Evolutionary conservation across 2,797 vertebrate genomes (phyloP), one percentile per base, ranked within the genome.

Genomic region (Hephaestus fuliginosus): DNA sequence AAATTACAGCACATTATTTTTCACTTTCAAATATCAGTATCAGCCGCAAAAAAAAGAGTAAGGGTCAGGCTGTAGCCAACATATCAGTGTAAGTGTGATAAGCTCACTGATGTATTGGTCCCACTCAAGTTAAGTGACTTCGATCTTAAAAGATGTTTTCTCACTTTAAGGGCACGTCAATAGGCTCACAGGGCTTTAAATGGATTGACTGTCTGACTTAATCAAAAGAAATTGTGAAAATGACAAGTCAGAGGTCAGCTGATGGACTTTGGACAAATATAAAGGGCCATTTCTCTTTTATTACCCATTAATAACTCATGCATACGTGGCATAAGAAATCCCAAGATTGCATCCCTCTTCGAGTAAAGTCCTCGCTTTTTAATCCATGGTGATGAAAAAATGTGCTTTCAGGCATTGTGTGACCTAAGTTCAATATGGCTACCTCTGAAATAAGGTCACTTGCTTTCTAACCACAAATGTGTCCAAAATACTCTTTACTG

Each of bases 141-240:
- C 28, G n/a, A 14, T 8, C 12, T 39, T 39, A 3, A 52, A 53
- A 67, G 1, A 17, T 39, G 4, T 22, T n/a, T 13, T 51, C 5
- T 36, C 49, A 28, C 5, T 55, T 18, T 20, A 56, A 46, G 10
- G 7, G 1, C 20, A 22, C 5, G 22, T 11, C 4, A 28, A 18
- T 4, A 9, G 4, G 4, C 4, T 46, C 1, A 48, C 15, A 7
- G 6, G 4, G 5, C 58, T 58, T 56, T 14, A 25, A 62, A 65
- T 10, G 0, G 3, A 0, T 15, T 1, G 0, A 1, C 63, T 36
- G 22, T 52, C 11, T 7, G 7, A 11, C 12, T 53, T 63, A 25
- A 7, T n/a, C 4, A 51, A 25, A 70, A 49, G 3, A 18, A 12
- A 25, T 20, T 17, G 11, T 39, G 13, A 75, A 20, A 41, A 9